phyloP scores from a whole-genome alignment of 2,113 vertebrate genomes.

The Mystacornis crossleyi region DNA sequence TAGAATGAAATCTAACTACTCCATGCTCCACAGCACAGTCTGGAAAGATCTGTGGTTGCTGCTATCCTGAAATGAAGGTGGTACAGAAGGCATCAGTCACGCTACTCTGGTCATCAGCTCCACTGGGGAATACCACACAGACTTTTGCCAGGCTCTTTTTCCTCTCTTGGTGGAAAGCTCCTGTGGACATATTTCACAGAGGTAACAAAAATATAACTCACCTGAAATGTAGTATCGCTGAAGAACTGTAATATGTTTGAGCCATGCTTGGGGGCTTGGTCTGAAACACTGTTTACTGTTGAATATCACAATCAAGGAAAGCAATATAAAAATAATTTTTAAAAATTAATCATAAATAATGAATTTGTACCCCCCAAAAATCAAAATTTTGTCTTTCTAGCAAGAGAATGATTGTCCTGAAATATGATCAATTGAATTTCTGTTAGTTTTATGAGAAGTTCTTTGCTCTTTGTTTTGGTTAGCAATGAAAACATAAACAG shows the following conservation, averaged over 20 bases:
- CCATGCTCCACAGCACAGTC: background rate
- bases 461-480: background rate
- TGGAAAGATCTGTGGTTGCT: background rate
- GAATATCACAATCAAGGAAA: background rate
- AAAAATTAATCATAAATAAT: background rate
- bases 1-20: background rate
- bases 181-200: background rate
- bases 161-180: background rate
- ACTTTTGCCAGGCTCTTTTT: background rate
- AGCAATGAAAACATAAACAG: background rate
- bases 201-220: background rate
- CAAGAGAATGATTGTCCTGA: background rate
- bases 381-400: background rate
- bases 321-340: background rate
- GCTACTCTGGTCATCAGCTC: background rate
- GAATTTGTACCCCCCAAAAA: rapidly evolving
- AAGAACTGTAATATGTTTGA: background rate
- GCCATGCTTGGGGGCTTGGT: background rate
- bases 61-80: background rate
- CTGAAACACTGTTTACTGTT: background rate
- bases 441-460: background rate
- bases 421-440: background rate
- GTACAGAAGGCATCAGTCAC: background rate
- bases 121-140: background rate
- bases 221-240: background rate